Percentiles rank a stretch among this genome's conserved stretches.
Evolutionary conservation across 2,113 vertebrate species (phyloP).

Genomic region (Syrrhaptes paradoxus): DNA sequence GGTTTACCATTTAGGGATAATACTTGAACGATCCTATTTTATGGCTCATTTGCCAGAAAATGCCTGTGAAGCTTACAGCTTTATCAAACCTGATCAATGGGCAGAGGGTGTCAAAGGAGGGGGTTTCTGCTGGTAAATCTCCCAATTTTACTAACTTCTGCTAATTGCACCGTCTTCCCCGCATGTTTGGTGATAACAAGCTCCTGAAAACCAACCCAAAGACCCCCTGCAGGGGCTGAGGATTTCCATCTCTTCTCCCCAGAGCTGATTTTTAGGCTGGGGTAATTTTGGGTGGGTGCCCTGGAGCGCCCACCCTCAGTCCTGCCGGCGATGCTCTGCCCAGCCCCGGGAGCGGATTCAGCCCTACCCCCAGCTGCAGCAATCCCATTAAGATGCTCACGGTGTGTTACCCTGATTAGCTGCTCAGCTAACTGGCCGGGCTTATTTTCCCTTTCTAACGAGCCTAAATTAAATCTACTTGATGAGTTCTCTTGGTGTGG

Average conservation of each 20-base stretch:
- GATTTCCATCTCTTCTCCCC: background rate
- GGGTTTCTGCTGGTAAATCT: constrained; percentile 6
- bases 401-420: background rate
- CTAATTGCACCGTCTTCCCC: background rate
- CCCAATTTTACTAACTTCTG: background rate
- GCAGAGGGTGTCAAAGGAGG: background rate
- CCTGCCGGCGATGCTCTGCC: background rate
- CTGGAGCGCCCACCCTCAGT: background rate
- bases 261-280: background rate
- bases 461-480: background rate
- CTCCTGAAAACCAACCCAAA: background rate
- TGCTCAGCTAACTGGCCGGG: background rate
- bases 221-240: background rate
- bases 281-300: background rate
- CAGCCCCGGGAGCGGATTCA: background rate
- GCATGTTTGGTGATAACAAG: background rate
- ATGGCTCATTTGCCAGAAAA: constrained; percentile 55
- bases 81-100: constrained; percentile 43
- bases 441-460: background rate
- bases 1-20: constrained; percentile 50
- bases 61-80: constrained; percentile 17
- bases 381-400: background rate
- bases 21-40: constrained; percentile 52
- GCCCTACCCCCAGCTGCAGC: background rate
- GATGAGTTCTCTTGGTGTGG: background rate